Base-by-base conservation (phyloP, 2,888 invertebrate species). In the Allygus modestus region DNA sequence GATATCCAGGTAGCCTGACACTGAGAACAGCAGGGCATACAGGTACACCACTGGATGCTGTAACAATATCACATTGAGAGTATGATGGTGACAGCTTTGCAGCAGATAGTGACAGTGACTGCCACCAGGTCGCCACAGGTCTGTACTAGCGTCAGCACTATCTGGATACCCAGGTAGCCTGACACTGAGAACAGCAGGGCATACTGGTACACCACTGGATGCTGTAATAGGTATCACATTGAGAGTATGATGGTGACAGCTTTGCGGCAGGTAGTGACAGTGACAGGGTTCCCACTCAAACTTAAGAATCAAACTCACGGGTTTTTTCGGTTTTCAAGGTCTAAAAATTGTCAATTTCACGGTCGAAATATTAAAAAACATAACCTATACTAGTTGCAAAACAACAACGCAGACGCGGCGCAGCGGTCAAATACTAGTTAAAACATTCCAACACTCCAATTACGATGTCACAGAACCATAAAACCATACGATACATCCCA, bases 201-300 rank as follows among this genome's bases (percentile, higher is more conserved):
- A 90, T 97, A 97, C 1, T 95, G 94, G 91, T 98, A 98, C 9
- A 95, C 96, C 89, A 94, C 87, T 96, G 89, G 98, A 98, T 2
- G 98, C 98, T 91, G 99, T 99, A 90, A 95, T 94, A 90, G 99
- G 99, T 89, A 98, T 94, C 82, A 98, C 87, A 99, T 99, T 0
- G 98, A 99, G 87, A 99, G 93, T 43, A 97, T 92, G 84, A 99
- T 98, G 2, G 98, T 97, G 23, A 99, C 93, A 0, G 97, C 98
- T 91, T 99, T 98, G 77, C 97, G 92, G 89, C 95, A 96, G 0
- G 97, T 97, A 17, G 97, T 97, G 0, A 98, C 97, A 0, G 98
- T 98, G n/a, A n/a, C n/a, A n/a, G n/a, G n/a, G n/a, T n/a, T n/a
- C n/a, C n/a, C n/a, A n/a, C n/a, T n/a, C n/a, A n/a, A n/a, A n/a